Percentiles rank a stretch among this genome's conserved stretches.
Conservation (phyloP, 2,113 vertebrate genomes). For the Cynoglossus semilaevis region DNA sequence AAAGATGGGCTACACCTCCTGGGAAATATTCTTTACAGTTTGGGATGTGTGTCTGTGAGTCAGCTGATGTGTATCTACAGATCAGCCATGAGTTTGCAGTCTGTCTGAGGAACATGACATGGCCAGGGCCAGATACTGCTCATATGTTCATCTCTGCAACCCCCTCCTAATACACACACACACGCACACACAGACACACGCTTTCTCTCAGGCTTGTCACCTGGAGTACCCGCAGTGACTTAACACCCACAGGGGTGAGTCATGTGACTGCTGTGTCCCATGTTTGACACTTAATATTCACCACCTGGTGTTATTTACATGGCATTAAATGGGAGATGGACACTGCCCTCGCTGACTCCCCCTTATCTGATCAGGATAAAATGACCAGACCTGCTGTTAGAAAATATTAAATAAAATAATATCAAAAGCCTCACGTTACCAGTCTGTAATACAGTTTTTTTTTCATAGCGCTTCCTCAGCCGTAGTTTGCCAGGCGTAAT, state of each 20-base stretch:
- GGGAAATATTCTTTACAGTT: too few species aligned
- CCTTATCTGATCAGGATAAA: constrained; percentile 29
- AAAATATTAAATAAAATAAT: background rate
- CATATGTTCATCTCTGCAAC: constrained; percentile 53
- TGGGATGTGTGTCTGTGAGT: background rate
- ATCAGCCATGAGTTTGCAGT: constrained; percentile 22
- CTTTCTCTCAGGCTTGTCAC: constrained; percentile 38
- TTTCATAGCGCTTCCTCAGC: constrained; percentile 24
- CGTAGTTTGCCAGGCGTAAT: constrained; percentile 57
- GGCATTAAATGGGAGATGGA: constrained; percentile 57
- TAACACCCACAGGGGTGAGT: constrained; percentile 61
- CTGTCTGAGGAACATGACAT: constrained; percentile 28
- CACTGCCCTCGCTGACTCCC: constrained; percentile 32
- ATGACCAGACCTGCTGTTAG: constrained; percentile 19
- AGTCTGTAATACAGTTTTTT: background rate
- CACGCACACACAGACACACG: constrained; percentile 25
- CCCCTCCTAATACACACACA: constrained; percentile 13
- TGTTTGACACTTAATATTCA: constrained; percentile 75
- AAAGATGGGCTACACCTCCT: too few species aligned
- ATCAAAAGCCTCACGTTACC: background rate
- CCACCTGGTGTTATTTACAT: constrained; percentile 77
- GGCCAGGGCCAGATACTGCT: constrained; percentile 50
- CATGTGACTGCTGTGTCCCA: constrained; percentile 67
- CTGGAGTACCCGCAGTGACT: constrained; percentile 58
- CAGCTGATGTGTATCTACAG: constrained; percentile 39